These are phyloP conservation scores for Molossus alvarezi DNA, from an alignment of 2,797 vertebrate species.

Conservation along the genomic window DNA sequence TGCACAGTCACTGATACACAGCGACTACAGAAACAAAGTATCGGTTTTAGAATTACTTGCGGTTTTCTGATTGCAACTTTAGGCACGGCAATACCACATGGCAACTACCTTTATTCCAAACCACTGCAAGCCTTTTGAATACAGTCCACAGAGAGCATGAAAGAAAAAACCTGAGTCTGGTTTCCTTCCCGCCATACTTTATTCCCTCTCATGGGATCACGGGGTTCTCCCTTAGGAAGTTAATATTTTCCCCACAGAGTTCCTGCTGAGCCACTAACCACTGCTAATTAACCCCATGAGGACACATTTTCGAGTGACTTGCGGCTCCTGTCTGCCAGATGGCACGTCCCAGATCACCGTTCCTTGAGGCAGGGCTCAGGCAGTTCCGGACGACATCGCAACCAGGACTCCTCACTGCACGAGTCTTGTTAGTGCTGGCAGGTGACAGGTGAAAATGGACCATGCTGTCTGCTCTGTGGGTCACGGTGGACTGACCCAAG, in stretches of 20 bases:
- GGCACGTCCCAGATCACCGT: background rate
- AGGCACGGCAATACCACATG: background rate
- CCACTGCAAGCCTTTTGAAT: background rate
- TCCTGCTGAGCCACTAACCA: slow-evolving; percentile 44
- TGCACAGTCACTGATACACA: background rate
- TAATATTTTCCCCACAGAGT: background rate
- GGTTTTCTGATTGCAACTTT: background rate
- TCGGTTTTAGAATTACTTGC: background rate
- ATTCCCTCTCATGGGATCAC: background rate
- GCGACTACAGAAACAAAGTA: background rate
- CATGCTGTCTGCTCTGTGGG: no score
- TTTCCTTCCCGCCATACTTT: slow-evolving; percentile 3
- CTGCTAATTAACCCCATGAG: slow-evolving; percentile 63
- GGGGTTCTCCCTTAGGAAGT: background rate
- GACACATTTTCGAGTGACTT: slow-evolving; percentile 45
- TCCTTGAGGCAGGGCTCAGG: background rate
- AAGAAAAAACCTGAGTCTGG: background rate
- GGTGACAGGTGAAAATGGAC: rapidly evolving
- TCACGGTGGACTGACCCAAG: no score
- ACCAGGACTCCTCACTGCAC: background rate
- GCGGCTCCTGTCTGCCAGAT: slow-evolving; percentile 34
- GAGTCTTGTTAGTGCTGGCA: background rate
- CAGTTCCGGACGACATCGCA: background rate
- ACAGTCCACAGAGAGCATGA: background rate
- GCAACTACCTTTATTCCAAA: background rate